Evolutionary conservation across 2,113 vertebrate species (phyloP).

Genomic region (Cynoglossus semilaevis): DNA sequence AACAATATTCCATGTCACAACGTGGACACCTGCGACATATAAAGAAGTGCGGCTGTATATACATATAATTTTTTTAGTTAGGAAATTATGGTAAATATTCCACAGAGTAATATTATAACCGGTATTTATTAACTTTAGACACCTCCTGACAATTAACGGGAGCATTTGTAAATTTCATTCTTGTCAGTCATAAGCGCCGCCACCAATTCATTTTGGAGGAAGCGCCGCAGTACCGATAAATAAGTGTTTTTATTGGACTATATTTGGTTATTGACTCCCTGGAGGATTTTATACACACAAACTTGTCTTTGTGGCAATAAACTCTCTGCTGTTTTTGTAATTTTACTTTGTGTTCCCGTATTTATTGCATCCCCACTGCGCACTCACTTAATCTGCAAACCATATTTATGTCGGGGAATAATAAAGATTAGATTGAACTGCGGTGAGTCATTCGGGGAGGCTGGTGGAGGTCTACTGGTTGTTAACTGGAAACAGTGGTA

Average conservation of each 20-base stretch:
- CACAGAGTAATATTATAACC: no score
- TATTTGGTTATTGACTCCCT: constrained; percentile 37
- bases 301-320: constrained; percentile 19
- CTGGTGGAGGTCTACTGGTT: constrained; percentile 3
- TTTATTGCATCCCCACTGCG: constrained; percentile 23
- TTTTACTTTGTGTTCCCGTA: constrained; percentile 16
- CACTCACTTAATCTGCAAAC: constrained; percentile 36
- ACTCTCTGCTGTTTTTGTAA: constrained; percentile 1
- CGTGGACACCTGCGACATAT: no score
- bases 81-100: no score
- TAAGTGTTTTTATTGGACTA: constrained; percentile 10
- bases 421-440: constrained; percentile 37
- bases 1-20: no score
- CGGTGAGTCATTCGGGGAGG: constrained; percentile 19
- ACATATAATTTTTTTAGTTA: no score
- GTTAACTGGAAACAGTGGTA: constrained; percentile 27
- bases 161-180: constrained; percentile 50
- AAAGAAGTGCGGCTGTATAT: no score
- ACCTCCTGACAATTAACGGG: constrained; percentile 12
- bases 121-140: constrained; percentile 13
- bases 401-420: constrained; percentile 28
- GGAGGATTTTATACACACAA: constrained; percentile 31
- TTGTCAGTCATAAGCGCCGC: constrained; percentile 39
- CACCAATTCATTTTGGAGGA: constrained; percentile 22
- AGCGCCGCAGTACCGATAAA: constrained; percentile 22